A percentile compares a stretch with the other conserved stretches of the same genome.
These are phyloP conservation scores for Hemicentrotus pulcherrimus DNA, from an alignment of 35 echinoderm and acorn worm genomes.

Conservation along the genomic window DNA sequence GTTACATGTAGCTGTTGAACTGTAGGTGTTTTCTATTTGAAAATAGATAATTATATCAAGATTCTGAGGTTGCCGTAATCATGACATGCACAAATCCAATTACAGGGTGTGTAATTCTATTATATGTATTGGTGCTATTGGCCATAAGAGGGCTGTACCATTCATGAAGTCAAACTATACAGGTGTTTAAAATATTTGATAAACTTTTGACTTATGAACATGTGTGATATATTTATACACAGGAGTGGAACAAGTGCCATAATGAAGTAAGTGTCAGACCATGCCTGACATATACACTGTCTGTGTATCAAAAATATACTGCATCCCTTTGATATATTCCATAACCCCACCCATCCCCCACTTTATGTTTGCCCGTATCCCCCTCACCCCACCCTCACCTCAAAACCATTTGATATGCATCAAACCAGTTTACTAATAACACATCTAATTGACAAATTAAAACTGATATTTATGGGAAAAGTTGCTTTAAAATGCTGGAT, in stretches of 20 bases:
- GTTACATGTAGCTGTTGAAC: too few species aligned
- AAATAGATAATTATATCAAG: too few species aligned
- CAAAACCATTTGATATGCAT: neutral
- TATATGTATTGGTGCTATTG: too few species aligned
- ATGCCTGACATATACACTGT: neutral
- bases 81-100: too few species aligned
- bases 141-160: too few species aligned
- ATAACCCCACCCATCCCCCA: neutral
- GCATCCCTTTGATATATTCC: conserved; percentile 31
- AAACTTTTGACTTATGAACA: neutral
- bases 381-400: conserved; percentile 27
- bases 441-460: neutral
- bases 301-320: neutral
- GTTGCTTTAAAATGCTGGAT: neutral
- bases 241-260: conserved; percentile 72
- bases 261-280: conserved; percentile 77
- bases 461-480: neutral
- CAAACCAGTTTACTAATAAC: neutral
- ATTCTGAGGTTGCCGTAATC: too few species aligned
- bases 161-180: too few species aligned
- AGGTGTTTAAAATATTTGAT: too few species aligned
- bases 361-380: neutral
- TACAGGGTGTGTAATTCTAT: too few species aligned
- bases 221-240: conserved; percentile 64
- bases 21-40: too few species aligned